Conservation (phyloP, 2,113 vertebrate genomes). For the Capreolus pygargus region DNA sequence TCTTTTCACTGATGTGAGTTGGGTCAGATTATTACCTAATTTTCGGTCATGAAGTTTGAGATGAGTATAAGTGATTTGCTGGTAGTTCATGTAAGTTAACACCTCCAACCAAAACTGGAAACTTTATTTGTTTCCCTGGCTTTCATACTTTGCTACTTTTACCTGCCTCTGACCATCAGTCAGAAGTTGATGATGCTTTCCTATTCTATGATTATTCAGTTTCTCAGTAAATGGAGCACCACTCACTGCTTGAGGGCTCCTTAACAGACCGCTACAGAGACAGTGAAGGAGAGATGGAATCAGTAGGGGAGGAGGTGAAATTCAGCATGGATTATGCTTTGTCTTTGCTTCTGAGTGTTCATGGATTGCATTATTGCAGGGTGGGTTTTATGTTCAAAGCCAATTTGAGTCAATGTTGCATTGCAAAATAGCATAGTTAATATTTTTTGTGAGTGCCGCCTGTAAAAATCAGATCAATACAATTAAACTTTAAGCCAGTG, state of each 20-base stretch:
- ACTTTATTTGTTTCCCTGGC: neutral
- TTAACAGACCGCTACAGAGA: neutral
- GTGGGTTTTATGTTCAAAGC: constrained; percentile 32
- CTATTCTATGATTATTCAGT: neutral
- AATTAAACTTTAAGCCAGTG: constrained; percentile 65
- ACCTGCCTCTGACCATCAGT: neutral
- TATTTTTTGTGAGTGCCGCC: constrained; percentile 42
- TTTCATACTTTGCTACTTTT: neutral
- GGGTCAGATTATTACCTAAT: neutral
- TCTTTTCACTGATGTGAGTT: neutral
- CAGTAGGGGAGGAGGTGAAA: neutral
- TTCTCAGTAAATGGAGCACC: neutral
- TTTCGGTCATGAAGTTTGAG: neutral
- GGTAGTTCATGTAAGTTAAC: neutral
- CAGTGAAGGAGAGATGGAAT: neutral
- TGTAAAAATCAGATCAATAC: constrained; percentile 58
- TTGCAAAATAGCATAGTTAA: constrained; percentile 7
- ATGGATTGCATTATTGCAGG: constrained; percentile 14
- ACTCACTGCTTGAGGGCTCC: neutral
- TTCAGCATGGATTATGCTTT: neutral
- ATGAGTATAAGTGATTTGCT: neutral
- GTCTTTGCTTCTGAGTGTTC: constrained; percentile 26
- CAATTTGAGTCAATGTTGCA: constrained; percentile 51
- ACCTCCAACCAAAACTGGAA: neutral
- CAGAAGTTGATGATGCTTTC: neutral